phyloP scores from a whole-genome alignment of 1,140 invertebrate species.

The Atopsyche davidsoni region DNA sequence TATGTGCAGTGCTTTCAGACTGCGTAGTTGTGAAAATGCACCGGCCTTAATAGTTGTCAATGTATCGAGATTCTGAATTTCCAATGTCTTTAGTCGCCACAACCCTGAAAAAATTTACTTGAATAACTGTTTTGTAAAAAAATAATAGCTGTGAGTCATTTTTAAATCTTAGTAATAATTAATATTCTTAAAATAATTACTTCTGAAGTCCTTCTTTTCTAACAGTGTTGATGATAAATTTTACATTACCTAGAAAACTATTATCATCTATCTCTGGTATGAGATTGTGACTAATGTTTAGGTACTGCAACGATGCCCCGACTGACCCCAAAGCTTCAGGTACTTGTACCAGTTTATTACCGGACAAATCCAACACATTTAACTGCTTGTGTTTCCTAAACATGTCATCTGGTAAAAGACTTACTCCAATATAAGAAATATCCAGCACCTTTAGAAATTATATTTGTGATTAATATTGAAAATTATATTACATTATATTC shows the following conservation, averaged over 20 bases:
- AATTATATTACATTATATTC: constrained; percentile 4
- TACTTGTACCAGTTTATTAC: constrained; percentile 51
- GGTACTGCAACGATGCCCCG: constrained; percentile 43
- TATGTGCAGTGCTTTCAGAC: constrained; percentile 46
- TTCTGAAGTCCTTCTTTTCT: not conserved
- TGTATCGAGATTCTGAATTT: constrained; percentile 49
- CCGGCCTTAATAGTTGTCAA: constrained; percentile 48
- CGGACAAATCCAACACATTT: constrained; percentile 49
- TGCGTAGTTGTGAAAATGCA: constrained; percentile 47
- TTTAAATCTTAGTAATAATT: not conserved
- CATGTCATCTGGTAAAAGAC: constrained; percentile 42
- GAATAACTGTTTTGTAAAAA: not conserved
- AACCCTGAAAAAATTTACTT: constrained; percentile 46
- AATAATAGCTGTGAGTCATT: not conserved
- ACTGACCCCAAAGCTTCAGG: constrained; percentile 48
- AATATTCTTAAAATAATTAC: not conserved
- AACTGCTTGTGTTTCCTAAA: constrained; percentile 45
- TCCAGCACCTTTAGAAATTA: constrained; percentile 48
- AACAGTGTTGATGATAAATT: not conserved
- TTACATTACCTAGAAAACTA: constrained; percentile 47
- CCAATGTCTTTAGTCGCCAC: constrained; percentile 47
- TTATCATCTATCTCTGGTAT: constrained; percentile 50
- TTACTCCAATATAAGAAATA: constrained; percentile 51
- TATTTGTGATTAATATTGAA: constrained; percentile 17
- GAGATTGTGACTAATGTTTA: constrained; percentile 53